Base-by-base conservation (phyloP, 1,140 invertebrate genomes). In the Luehdorfia chinensis region DNA sequence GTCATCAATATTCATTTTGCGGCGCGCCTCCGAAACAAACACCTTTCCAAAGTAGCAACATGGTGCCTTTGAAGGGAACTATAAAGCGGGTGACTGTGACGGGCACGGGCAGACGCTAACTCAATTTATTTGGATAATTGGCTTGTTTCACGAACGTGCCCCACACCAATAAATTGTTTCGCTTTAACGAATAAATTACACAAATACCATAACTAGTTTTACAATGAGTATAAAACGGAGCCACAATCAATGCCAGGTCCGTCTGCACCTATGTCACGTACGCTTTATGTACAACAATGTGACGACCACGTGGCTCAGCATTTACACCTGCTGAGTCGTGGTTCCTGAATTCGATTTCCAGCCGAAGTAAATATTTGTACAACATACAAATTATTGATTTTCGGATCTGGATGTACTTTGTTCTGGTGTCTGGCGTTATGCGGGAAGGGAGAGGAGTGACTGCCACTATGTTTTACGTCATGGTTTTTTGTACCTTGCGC, bases 1-100 rank as follows among this genome's bases (percentile, higher is more conserved):
- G 78, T 76, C 81, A 85, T 85, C 81, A 85, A 85, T 85, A 85
- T 85, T 85, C 78, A 85, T 85, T 85, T 85, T 62, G 67, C 47
- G 74, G 72, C 76, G 69, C 76, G 76, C 81, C 78, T 74, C 66
- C 69, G 61, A 83, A 85, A 84, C 78, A 83, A 84, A 81, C 77
- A 79, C 78, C 77, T 80, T 80, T 58, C 66, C 68, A 50, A 72
- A 71, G 69, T 68, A 75, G 66, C 64, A 65, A 59, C 63, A 62
- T 58, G 64, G 50, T 69, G 73, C 75, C 79, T 77, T 84, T 84
- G 74, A 79, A 65, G 65, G 65, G 58, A 71, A 75, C 74, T 75
- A 74, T 75, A 70, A 67, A 62, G 63, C 52, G 64, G 66, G 59
- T 63, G 61, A 54, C 55, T 48, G 23, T 59, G 47, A 34, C 58